Evolutionary conservation across 2,113 vertebrate genomes (phyloP).

Genomic region (Paracyprichromis sp.): DNA sequence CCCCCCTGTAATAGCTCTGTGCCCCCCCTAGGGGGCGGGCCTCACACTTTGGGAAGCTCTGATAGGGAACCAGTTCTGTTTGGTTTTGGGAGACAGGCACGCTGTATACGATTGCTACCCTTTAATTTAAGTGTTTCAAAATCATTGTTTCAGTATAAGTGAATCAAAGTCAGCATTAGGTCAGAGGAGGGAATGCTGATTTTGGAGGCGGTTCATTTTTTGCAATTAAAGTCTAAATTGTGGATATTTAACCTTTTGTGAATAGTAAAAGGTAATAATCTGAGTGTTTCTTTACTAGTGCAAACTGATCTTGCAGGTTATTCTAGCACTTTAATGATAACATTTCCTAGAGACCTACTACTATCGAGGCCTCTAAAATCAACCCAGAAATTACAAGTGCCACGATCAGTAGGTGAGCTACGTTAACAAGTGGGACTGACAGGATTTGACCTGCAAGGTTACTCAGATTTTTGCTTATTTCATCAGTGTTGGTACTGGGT

Average conservation of each 20-base stretch:
- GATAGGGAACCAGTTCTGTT: background rate
- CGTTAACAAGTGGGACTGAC: background rate
- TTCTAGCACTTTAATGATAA: background rate
- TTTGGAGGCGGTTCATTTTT: background rate
- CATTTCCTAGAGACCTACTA: background rate
- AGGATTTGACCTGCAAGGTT: background rate
- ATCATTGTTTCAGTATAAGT: background rate
- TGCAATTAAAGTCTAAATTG: background rate
- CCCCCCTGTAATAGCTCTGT: fast-evolving
- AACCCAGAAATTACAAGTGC: background rate
- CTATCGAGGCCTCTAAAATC: background rate
- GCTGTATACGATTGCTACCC: background rate
- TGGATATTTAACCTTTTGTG: background rate
- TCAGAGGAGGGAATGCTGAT: background rate
- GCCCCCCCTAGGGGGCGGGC: background rate
- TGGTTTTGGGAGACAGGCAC: background rate
- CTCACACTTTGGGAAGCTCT: background rate
- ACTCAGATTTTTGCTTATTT: background rate
- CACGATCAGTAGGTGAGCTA: background rate
- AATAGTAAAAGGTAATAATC: background rate
- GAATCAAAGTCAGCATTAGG: background rate
- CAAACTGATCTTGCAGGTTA: background rate
- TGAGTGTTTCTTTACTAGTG: background rate
- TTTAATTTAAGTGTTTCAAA: background rate
- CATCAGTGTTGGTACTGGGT: background rate